Conservation (phyloP, 1,140 invertebrate genomes). For the Saxidomus purpurata region DNA sequence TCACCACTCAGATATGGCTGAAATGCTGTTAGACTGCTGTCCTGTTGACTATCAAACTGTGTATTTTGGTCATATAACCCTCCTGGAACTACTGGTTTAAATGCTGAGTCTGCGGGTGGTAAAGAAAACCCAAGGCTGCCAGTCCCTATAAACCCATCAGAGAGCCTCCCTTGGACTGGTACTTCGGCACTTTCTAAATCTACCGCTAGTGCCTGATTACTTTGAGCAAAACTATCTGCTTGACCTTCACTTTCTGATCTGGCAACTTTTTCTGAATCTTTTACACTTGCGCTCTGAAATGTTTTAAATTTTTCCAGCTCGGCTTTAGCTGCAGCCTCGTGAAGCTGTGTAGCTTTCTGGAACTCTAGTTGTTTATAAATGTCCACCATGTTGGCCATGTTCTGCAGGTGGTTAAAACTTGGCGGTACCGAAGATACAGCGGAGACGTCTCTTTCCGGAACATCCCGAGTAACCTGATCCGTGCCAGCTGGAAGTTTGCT, state of each 20-base stretch:
- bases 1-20: conserved; percentile 55
- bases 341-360: conserved; percentile 41
- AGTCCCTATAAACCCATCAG: conserved; percentile 28
- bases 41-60: not conserved
- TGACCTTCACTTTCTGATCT: not conserved
- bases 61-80: not conserved
- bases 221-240: not conserved
- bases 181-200: not conserved
- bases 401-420: conserved; percentile 51
- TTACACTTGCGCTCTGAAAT: conserved; percentile 12
- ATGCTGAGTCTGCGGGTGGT: conserved; percentile 6
- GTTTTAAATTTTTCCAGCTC: conserved; percentile 53
- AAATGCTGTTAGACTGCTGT: conserved; percentile 55
- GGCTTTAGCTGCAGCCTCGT: conserved; percentile 41
- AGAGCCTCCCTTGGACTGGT: not conserved
- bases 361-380: conserved; percentile 57
- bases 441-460: conserved; percentile 55
- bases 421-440: conserved; percentile 48
- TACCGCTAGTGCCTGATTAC: not conserved
- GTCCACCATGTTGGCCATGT: conserved; percentile 65
- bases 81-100: conserved; percentile 10
- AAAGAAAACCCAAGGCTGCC: conserved; percentile 43
- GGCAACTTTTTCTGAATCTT: not conserved
- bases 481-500: not conserved
- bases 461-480: conserved; percentile 6